Evolutionary conservation across 2,888 invertebrate species (phyloP), one percentile per base, ranked within the genome.

Genomic region (Oxyteleia sp.): DNA sequence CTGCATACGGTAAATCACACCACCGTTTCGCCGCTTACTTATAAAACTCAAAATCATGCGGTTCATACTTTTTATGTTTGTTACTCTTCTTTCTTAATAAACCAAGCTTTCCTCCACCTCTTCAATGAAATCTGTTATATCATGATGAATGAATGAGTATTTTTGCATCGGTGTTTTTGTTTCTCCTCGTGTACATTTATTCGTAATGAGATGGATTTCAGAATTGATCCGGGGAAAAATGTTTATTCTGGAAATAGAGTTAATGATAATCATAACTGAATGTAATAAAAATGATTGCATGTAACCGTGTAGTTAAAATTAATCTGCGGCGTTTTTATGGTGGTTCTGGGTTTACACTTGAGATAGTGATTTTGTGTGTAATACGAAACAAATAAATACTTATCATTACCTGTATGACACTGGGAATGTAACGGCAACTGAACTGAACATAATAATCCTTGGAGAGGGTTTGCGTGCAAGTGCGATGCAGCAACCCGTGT

Each of bases 391-490:
- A 74, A 79, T 83, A 74, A 82, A 82, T 82, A 78, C 76, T 84
- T 78, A 68, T 76, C 71, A 72, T 84, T 80, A 78, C 35, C 23
- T 72, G 88, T 88, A 89, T 86, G 88, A 89, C 87, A 88, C 82
- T 87, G 88, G 83, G 85, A 87, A 86, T 85, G 84, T 87, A 87
- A 86, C 86, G 82, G 85, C 83, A 82, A 82, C 75, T 81, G 84
- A 87, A 87, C 87, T 88, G 76, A 88, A 86, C 88, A 89, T 89
- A 90, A 90, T 88, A 88, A 75, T 75, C 89, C 89, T 89, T 88
- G 86, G 85, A 85, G 84, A 84, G 81, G 86, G 87, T 80, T 90
- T 86, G 91, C 90, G 91, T 91, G 90, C 87, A 87, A 87, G 87
- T 84, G 86, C 85, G 85, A 87, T 81, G 87, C 66, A 84, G 83